Conservation (phyloP, 2,888 invertebrate genomes). For the Drosophila kuntzei region DNA sequence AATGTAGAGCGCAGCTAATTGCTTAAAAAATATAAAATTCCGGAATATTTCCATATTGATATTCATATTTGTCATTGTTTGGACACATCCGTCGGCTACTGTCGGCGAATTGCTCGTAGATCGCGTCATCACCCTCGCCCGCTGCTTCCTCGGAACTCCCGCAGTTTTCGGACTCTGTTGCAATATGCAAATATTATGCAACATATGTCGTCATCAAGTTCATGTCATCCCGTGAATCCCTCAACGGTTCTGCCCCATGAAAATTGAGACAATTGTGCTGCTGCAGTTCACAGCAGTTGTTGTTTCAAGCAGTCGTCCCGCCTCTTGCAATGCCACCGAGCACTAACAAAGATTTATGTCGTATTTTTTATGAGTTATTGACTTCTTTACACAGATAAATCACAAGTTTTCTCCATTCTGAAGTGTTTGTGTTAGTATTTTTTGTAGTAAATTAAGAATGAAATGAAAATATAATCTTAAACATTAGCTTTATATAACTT, state of each 20-base stretch:
- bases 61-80: constrained; percentile 71
- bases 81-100: constrained; percentile 52
- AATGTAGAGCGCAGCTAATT: constrained; percentile 68
- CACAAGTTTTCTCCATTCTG: constrained; percentile 77
- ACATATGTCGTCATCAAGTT: constrained; percentile 60
- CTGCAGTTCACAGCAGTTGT: constrained; percentile 14
- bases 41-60: constrained; percentile 59
- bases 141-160: constrained; percentile 37
- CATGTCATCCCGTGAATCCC: constrained; percentile 40
- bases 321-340: constrained; percentile 34
- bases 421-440: constrained; percentile 76
- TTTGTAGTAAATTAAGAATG: neutral
- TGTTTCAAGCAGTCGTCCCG: constrained; percentile 15
- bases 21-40: constrained; percentile 28
- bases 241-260: constrained; percentile 24
- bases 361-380: constrained; percentile 82
- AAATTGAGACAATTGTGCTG: constrained; percentile 50
- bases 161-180: constrained; percentile 23
- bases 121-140: neutral
- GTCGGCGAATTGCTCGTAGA: constrained; percentile 22
- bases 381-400: constrained; percentile 82
- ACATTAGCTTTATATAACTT: neutral
- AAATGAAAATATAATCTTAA: neutral
- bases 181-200: constrained; percentile 76
- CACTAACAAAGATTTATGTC: constrained; percentile 76